A percentile compares a stretch with the other conserved stretches of the same genome.
These are phyloP conservation scores for Laodelphax striatellus DNA, from an alignment of 1,140 invertebrate species.

Conservation along the genomic window DNA sequence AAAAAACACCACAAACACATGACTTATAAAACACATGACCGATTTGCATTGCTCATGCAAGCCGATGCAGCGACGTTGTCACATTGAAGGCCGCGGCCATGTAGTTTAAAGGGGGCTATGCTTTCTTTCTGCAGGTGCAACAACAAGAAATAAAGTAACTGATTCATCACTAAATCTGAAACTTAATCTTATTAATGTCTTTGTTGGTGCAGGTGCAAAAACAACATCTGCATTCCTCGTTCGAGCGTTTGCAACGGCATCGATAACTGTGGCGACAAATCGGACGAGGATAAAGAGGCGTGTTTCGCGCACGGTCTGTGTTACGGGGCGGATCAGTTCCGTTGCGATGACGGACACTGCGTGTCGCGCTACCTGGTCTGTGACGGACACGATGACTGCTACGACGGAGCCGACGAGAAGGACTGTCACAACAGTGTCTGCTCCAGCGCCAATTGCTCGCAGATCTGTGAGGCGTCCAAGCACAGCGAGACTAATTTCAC, in stretches of 20 bases:
- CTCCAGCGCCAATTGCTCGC: constrained; percentile 58
- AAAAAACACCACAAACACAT: too few species aligned
- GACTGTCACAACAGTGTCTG: constrained; percentile 38
- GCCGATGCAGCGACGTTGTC: too few species aligned
- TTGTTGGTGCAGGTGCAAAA: constrained; percentile 31
- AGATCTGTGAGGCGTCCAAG: constrained; percentile 58
- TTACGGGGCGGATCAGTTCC: constrained; percentile 32
- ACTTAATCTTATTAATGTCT: too few species aligned
- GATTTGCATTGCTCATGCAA: too few species aligned
- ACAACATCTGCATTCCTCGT: constrained; percentile 35
- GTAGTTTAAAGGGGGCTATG: too few species aligned
- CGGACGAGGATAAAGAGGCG: constrained; percentile 34
- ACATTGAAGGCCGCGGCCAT: too few species aligned
- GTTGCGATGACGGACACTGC: constrained; percentile 58
- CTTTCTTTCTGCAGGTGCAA: too few species aligned
- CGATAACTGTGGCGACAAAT: constrained; percentile 38
- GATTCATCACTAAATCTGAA: too few species aligned
- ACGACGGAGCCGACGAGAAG: constrained; percentile 51
- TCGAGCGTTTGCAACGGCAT: constrained; percentile 37
- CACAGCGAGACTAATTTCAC: constrained; percentile 35
- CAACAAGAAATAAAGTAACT: too few species aligned
- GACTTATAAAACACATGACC: too few species aligned
- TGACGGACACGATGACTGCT: constrained; percentile 57
- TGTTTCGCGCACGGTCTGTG: constrained; percentile 9
- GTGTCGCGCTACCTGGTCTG: constrained; percentile 50